phyloP scores from a whole-genome alignment of 1,140 invertebrate species.

The Bombus superbus region DNA sequence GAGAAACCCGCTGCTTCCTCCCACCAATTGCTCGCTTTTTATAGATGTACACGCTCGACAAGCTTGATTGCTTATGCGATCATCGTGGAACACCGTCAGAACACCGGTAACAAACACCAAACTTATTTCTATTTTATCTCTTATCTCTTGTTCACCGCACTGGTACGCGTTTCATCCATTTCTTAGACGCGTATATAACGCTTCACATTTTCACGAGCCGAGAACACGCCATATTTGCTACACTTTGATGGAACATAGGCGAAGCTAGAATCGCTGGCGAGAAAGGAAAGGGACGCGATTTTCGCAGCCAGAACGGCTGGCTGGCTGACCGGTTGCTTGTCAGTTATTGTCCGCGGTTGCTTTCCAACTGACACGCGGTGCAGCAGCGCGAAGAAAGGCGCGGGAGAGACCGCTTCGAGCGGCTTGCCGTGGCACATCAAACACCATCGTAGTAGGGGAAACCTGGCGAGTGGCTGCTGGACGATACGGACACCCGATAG shows the following conservation, averaged over 20 bases:
- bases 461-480: constrained; percentile 36
- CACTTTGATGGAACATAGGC: neutral
- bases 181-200: neutral
- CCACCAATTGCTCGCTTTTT: too few relatives aligned
- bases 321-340: constrained; percentile 50
- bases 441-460: constrained; percentile 52
- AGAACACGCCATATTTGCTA: neutral
- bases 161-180: constrained; percentile 2
- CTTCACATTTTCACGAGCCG: neutral
- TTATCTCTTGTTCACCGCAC: neutral
- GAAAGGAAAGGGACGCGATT: constrained; percentile 22
- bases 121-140: neutral
- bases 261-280: neutral
- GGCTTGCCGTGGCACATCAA: constrained; percentile 51
- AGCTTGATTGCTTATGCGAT: neutral
- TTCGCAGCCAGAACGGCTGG: constrained; percentile 19
- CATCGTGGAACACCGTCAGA: neutral
- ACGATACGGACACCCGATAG: constrained; percentile 57
- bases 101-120: constrained; percentile 14
- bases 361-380: constrained; percentile 77
- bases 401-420: constrained; percentile 69
- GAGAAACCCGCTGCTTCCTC: neutral
- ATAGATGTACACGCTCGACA: neutral
- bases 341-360: constrained; percentile 71
- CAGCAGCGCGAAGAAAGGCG: constrained; percentile 78